Conservation (phyloP, 2,888 invertebrate species). For the Melipona bicolor region DNA sequence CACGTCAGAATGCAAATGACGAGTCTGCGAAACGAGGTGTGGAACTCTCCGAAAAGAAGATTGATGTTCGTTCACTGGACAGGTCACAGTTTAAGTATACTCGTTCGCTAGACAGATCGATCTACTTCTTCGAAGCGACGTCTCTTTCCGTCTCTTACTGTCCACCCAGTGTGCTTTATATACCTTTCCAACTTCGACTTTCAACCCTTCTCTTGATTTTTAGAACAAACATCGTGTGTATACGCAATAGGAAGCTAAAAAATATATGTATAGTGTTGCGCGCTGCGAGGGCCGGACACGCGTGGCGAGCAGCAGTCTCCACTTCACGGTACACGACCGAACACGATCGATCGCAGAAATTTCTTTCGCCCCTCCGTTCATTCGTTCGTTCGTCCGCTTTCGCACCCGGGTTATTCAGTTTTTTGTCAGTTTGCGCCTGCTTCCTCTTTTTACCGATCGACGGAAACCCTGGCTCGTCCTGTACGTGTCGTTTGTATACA, state of each 20-base stretch:
- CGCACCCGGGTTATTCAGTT: background rate
- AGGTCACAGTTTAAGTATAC: no score
- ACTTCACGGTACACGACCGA: background rate
- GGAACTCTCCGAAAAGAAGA: no score
- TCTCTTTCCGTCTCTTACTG: background rate
- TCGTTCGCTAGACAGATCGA: background rate
- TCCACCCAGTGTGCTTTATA: background rate
- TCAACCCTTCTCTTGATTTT: background rate
- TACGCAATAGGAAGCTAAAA: conserved; percentile 62
- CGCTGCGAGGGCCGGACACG: conserved; percentile 51
- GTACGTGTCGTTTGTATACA: background rate
- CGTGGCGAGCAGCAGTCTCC: conserved; percentile 11
- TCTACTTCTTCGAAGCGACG: background rate
- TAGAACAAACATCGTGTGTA: conserved; percentile 35
- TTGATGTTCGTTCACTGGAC: no score
- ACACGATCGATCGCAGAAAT: conserved; percentile 5
- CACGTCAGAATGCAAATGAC: no score
- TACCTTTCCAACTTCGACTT: background rate
- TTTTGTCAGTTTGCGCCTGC: background rate
- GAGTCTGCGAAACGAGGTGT: no score
- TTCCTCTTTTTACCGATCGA: background rate
- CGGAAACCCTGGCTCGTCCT: background rate
- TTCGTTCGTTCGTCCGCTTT: background rate
- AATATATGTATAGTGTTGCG: conserved; percentile 56
- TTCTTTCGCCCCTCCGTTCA: background rate